Evolutionary conservation across 2,888 invertebrate species (phyloP).

Genomic region (Lampropteryx suffumata): DNA sequence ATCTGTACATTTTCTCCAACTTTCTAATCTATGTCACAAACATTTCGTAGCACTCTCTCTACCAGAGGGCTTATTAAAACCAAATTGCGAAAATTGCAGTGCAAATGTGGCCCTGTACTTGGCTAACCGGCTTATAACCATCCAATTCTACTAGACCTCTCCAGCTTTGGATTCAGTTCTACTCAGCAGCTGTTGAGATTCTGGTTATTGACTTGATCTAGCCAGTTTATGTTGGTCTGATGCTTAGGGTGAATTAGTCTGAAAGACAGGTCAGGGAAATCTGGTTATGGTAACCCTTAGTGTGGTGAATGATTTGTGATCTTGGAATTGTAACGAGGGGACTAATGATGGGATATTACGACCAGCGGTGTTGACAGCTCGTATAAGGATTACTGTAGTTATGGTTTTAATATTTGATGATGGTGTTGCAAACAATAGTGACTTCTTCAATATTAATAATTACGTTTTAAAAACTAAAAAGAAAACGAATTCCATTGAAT

Average conservation of each 20-base stretch:
- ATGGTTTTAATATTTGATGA: slow-evolving; percentile 44
- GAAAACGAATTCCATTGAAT: no score
- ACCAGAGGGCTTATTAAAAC: slow-evolving; percentile 74
- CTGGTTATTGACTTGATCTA: slow-evolving; percentile 33
- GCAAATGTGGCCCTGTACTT: slow-evolving; percentile 76
- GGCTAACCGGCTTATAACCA: slow-evolving; percentile 64
- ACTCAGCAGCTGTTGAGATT: slow-evolving; percentile 38
- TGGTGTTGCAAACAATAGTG: no score
- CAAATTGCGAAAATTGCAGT: slow-evolving; percentile 80
- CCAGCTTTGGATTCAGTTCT: slow-evolving; percentile 25
- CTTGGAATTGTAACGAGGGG: slow-evolving; percentile 69
- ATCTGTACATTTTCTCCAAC: slow-evolving; percentile 37
- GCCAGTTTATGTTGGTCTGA: slow-evolving; percentile 45
- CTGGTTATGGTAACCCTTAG: slow-evolving; percentile 46
- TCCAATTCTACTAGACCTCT: slow-evolving; percentile 45
- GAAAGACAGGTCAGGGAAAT: slow-evolving; percentile 10
- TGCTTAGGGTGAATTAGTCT: slow-evolving; percentile 23
- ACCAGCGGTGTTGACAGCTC: slow-evolving; percentile 67
- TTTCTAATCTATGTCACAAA: slow-evolving; percentile 47
- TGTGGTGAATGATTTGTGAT: slow-evolving; percentile 67
- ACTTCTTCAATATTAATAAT: no score
- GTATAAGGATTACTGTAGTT: slow-evolving; percentile 53
- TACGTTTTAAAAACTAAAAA: no score
- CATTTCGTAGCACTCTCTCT: slow-evolving; percentile 66
- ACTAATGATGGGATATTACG: slow-evolving; percentile 71